A percentile compares a stretch with the other conserved stretches of the same genome.
Conservation (phyloP, 2,797 vertebrate genomes). For the Holocentrus rufus region DNA sequence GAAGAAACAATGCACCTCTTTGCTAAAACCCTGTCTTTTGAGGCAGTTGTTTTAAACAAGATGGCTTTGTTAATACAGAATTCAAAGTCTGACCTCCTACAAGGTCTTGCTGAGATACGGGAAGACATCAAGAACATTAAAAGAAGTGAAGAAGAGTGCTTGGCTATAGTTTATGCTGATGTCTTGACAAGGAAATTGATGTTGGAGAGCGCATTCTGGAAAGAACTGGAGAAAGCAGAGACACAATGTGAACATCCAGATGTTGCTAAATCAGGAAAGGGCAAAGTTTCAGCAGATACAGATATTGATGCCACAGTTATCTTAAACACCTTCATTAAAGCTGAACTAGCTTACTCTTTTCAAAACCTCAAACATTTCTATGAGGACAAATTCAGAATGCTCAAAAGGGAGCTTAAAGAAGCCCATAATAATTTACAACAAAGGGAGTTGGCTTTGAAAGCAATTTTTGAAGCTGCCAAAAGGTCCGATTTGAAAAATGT, state of each 20-base stretch:
- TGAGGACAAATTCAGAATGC: conserved; percentile 83
- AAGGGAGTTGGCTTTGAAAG: conserved; percentile 84
- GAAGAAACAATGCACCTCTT: conserved; percentile 83
- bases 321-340: conserved; percentile 84
- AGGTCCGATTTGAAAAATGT: conserved; percentile 84
- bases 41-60: conserved; percentile 89
- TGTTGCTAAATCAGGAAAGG: conserved; percentile 51
- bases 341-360: conserved; percentile 88
- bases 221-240: conserved; percentile 85
- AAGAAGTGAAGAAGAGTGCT: conserved; percentile 73
- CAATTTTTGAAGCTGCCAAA: conserved; percentile 83
- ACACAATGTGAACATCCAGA: conserved; percentile 65
- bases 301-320: conserved; percentile 61
- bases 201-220: conserved; percentile 90
- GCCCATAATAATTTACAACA: conserved; percentile 84
- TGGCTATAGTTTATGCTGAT: conserved; percentile 82
- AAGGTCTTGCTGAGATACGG: conserved; percentile 84
- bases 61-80: conserved; percentile 90
- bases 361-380: conserved; percentile 88
- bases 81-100: conserved; percentile 84
- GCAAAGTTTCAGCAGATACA: conserved; percentile 50
- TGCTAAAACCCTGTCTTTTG: conserved; percentile 88
- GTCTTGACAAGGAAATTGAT: conserved; percentile 89
- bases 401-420: conserved; percentile 86
- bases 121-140: conserved; percentile 81